Base-by-base conservation (phyloP, 53 echinoderm and acorn worm genomes). In the Luidia sarsii region DNA sequence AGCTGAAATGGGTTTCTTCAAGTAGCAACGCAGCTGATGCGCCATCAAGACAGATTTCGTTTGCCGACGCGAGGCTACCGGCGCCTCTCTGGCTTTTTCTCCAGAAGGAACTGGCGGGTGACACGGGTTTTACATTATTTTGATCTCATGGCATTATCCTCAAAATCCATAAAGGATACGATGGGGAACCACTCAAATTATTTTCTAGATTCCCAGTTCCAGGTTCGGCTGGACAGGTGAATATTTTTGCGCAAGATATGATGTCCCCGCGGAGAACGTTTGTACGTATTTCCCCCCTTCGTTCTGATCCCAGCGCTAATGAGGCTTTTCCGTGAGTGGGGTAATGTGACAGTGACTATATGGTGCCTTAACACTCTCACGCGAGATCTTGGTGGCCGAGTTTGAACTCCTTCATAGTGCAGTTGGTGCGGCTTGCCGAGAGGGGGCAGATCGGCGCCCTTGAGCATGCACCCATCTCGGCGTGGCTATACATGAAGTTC, bases 1-100 rank as follows among this genome's bases (percentile, higher is more conserved):
- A n/a, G n/a, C n/a, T n/a, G n/a, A n/a, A n/a, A n/a, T n/a, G 64
- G 64, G 64, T 64, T 8, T 35, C 64, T 15, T 64, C 64, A 16
- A 31, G 35, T n/a, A 31, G 32, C 2, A 64, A 64, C 9, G 15
- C 33, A 21, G 65, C 65, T 16, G 65, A 64, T 36, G 4, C 16
- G 3, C 65, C 65, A 3, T 38, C 65, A 18, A 64, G n/a, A 0
- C 15, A 32, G 65, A 20, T 64, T 13, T 64, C 21, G 0, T n/a
- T 14, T 16, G 65, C 65, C 2, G 65, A 64, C 37, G 4, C 65
- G 13, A 33, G 65, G 16, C 65, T 64, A 0, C 3, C 65, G 3
- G 13, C 65, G 8, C 36, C 65, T n/a, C 33, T 64, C 4, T 64
- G 22, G 65, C 33, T 15, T 34, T 64, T 64, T 2, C 37, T 64